Conservation (phyloP, 2,113 vertebrate genomes). For the Gadus chalcogrammus region DNA sequence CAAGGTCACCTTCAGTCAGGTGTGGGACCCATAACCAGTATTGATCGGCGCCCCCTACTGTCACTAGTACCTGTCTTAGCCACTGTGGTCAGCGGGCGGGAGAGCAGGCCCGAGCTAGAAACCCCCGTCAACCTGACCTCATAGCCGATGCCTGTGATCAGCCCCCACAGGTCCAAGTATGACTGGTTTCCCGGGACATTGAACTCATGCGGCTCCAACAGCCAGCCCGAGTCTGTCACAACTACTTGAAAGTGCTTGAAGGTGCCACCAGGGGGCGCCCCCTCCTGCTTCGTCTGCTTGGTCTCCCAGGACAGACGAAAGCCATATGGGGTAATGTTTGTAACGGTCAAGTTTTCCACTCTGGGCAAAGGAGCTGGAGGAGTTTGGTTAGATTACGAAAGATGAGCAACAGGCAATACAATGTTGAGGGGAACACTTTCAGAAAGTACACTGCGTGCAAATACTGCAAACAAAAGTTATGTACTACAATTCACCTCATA, state of each 20-base stretch:
- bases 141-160: constrained; percentile 80
- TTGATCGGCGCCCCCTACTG: constrained; percentile 1
- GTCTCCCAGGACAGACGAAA: constrained; percentile 73
- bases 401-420: constrained; percentile 54
- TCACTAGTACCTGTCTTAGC: constrained; percentile 87
- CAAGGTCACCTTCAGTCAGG: too few relatives aligned
- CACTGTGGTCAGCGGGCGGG: constrained; percentile 86
- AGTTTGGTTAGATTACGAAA: constrained; percentile 27
- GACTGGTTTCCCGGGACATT: constrained; percentile 68
- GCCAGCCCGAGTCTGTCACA: constrained; percentile 92
- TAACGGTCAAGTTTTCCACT: constrained; percentile 93
- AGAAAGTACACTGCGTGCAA: constrained; percentile 48
- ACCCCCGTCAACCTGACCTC: constrained; percentile 84
- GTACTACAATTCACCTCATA: too few relatives aligned
- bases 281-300: constrained; percentile 42
- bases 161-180: constrained; percentile 71
- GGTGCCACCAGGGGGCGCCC: constrained; percentile 50
- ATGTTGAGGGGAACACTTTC: constrained; percentile 42
- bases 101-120: constrained; percentile 82
- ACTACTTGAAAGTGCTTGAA: constrained; percentile 89
- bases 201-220: constrained; percentile 87
- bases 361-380: constrained; percentile 85
- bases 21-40: too few relatives aligned
- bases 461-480: constrained; percentile 59
- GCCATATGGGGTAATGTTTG: constrained; percentile 82